A percentile compares a stretch with the other conserved stretches of the same genome.
These are phyloP conservation scores for Gandaritis pyraliata DNA, from an alignment of 2,888 invertebrate species.

Conservation along the genomic window DNA sequence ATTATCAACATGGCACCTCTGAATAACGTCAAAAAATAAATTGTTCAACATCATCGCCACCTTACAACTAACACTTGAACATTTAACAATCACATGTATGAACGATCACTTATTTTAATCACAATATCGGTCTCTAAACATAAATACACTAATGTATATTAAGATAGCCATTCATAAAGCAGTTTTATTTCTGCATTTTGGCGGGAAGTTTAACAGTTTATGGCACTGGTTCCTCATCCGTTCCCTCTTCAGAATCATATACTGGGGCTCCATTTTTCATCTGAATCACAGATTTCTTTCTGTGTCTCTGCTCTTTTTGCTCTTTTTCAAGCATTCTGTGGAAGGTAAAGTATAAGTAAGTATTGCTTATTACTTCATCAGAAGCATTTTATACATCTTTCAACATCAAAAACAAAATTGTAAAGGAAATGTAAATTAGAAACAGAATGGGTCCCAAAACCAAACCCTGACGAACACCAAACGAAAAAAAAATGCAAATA, in stretches of 20 bases:
- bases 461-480: not conserved
- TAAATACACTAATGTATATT: conserved; percentile 2
- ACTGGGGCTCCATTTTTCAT: conserved; percentile 83
- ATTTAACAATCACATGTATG: conserved; percentile 59
- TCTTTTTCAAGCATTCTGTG: conserved; percentile 76
- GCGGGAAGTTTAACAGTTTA: conserved; percentile 62
- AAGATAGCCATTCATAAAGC: conserved; percentile 18
- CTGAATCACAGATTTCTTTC: conserved; percentile 85
- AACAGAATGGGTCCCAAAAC: not conserved
- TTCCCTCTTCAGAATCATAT: conserved; percentile 85
- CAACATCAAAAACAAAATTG: not conserved
- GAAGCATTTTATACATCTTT: not conserved
- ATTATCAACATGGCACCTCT: conserved; percentile 72
- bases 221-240: conserved; percentile 87
- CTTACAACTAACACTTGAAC: conserved; percentile 45
- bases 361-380: not conserved
- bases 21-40: conserved; percentile 55
- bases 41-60: conserved; percentile 40
- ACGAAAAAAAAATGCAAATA: too few relatives aligned
- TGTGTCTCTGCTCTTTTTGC: conserved; percentile 80
- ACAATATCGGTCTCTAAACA: conserved; percentile 36
- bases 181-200: conserved; percentile 36
- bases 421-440: not conserved
- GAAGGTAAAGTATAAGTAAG: conserved; percentile 27
- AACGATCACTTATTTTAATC: conserved; percentile 62